phyloP scores from a whole-genome alignment of 2,888 invertebrate genomes.

The Agrotis clavis region DNA sequence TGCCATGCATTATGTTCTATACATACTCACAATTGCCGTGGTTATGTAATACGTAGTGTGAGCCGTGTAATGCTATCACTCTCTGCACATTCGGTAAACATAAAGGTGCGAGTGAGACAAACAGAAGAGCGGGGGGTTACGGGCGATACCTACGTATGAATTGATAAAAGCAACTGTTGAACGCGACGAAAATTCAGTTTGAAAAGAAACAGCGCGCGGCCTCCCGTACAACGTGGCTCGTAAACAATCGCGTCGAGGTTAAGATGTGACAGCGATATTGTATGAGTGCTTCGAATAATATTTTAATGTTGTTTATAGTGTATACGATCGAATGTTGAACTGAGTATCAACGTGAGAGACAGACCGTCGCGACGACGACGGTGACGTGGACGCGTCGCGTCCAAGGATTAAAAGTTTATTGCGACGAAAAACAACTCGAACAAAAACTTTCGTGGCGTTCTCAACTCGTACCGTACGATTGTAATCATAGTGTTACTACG shows the following conservation, averaged over 20 bases:
- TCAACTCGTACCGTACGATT: slow-evolving; percentile 75
- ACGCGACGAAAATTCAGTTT: slow-evolving; percentile 88
- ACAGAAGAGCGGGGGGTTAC: slow-evolving; percentile 74
- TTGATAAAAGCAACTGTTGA: slow-evolving; percentile 90
- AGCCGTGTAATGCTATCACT: slow-evolving; percentile 77
- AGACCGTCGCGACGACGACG: slow-evolving; percentile 74
- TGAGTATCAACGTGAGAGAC: slow-evolving; percentile 69
- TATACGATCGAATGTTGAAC: slow-evolving; percentile 70
- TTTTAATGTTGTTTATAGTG: slow-evolving; percentile 75
- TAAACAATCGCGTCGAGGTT: slow-evolving; percentile 79
- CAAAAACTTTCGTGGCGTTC: slow-evolving; percentile 83
- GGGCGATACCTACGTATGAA: slow-evolving; percentile 76
- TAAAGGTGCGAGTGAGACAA: slow-evolving; percentile 80
- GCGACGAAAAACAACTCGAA: slow-evolving; percentile 83
- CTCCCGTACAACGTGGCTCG: slow-evolving; percentile 74
- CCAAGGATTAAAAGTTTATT: slow-evolving; percentile 86
- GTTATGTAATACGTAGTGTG: slow-evolving; percentile 76
- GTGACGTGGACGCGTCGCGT: slow-evolving; percentile 87
- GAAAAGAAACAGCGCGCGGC: slow-evolving; percentile 80
- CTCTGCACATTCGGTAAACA: slow-evolving; percentile 69
- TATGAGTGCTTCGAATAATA: slow-evolving; percentile 81
- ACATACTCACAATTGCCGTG: slow-evolving; percentile 70
- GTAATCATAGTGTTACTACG: slow-evolving; percentile 79
- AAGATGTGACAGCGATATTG: slow-evolving; percentile 86
- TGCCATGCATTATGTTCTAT: slow-evolving; percentile 72